Percentiles rank a stretch among this genome's conserved stretches.
phyloP scores from a whole-genome alignment of 2,888 invertebrate species.

The Morpho achilles region DNA sequence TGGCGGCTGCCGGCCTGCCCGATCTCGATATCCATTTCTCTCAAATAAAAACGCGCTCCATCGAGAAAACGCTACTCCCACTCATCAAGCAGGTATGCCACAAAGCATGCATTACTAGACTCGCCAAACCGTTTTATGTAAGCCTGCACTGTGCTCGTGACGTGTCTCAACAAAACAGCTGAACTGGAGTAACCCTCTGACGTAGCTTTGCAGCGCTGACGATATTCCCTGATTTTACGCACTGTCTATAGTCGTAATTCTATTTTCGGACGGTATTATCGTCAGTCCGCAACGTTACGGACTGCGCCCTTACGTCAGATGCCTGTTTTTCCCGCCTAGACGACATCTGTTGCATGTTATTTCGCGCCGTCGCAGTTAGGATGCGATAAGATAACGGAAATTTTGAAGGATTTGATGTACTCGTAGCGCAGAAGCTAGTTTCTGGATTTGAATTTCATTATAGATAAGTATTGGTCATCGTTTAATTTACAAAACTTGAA shows the following conservation, averaged over 20 bases:
- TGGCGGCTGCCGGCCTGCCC: slow-evolving; percentile 81
- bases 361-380: slow-evolving; percentile 55
- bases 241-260: slow-evolving; percentile 54
- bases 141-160: slow-evolving; percentile 25
- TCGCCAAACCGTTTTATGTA: slow-evolving; percentile 21
- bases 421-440: background rate
- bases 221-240: slow-evolving; percentile 55
- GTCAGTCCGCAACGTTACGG: slow-evolving; percentile 44
- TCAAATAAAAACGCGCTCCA: slow-evolving; percentile 95
- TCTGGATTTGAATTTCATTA: background rate
- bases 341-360: slow-evolving; percentile 66
- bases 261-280: slow-evolving; percentile 60
- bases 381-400: slow-evolving; percentile 35
- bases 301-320: slow-evolving; percentile 39
- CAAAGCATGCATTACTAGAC: slow-evolving; percentile 37
- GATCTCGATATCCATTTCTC: slow-evolving; percentile 79
- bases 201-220: slow-evolving; percentile 51
- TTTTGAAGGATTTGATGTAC: slow-evolving; percentile 38
- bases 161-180: slow-evolving; percentile 25
- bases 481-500: background rate
- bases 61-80: slow-evolving; percentile 95
- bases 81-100: slow-evolving; percentile 93
- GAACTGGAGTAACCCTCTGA: slow-evolving; percentile 43
- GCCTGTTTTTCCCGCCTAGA: slow-evolving; percentile 67
- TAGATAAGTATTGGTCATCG: too few species aligned